These are phyloP conservation scores for Coranthus polyacanthus DNA, from an alignment of 2,797 vertebrate species.

Conservation along the genomic window DNA sequence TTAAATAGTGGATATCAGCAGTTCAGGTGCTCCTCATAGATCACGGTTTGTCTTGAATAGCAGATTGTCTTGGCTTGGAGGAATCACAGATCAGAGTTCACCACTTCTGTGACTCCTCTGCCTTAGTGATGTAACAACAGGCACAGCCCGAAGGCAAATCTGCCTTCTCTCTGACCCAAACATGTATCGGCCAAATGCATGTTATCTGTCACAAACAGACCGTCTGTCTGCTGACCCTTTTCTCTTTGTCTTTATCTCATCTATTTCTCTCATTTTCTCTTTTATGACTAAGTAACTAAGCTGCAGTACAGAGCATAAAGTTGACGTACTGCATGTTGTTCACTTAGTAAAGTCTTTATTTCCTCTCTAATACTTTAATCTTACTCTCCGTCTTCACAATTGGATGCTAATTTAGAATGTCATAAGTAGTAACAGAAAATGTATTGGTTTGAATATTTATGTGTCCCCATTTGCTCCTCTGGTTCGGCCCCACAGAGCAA, in stretches of 20 bases:
- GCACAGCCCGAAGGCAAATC: slow-evolving; percentile 29
- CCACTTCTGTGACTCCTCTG: slow-evolving; percentile 43
- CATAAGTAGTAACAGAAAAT: too few species aligned
- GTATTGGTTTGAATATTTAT: too few species aligned
- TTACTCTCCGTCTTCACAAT: too few species aligned
- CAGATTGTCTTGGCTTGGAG: slow-evolving; percentile 17
- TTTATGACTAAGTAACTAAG: not conserved
- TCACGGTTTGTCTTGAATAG: not conserved
- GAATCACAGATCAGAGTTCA: slow-evolving; percentile 24
- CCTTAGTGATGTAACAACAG: slow-evolving; percentile 50
- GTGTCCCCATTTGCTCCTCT: not conserved
- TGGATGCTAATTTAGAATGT: too few species aligned
- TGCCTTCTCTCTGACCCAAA: slow-evolving; percentile 49
- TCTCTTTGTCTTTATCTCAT: not conserved
- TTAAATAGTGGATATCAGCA: not conserved
- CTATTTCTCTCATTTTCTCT: slow-evolving; percentile 2
- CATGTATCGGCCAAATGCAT: slow-evolving; percentile 44
- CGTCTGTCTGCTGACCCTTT: slow-evolving; percentile 10
- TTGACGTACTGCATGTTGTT: too few species aligned
- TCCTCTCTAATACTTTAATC: too few species aligned
- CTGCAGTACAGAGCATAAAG: not conserved
- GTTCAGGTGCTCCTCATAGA: not conserved
- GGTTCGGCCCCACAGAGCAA: slow-evolving; percentile 11
- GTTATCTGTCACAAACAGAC: slow-evolving; percentile 25
- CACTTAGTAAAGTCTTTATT: too few species aligned